These are phyloP conservation scores for Physocephala rufipes DNA, from an alignment of 2,888 invertebrate species.

Conservation along the genomic window DNA sequence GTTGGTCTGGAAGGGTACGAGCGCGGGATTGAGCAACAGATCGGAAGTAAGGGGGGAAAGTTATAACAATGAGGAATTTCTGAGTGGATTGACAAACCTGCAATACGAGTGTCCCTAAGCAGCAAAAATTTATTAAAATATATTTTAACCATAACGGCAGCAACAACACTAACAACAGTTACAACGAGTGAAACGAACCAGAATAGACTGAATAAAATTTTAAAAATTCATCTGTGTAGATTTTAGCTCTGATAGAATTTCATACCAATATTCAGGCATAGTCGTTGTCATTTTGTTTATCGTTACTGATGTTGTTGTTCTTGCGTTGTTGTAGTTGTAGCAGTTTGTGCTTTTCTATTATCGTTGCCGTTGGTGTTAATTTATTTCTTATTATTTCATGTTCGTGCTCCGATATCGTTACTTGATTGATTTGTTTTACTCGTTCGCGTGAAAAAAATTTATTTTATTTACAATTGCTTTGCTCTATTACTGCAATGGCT, in stretches of 20 bases:
- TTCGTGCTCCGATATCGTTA: background rate
- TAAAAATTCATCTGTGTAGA: slow-evolving; percentile 6
- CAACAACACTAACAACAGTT: background rate
- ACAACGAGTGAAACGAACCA: background rate
- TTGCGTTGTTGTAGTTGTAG: background rate
- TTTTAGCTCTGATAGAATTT: background rate
- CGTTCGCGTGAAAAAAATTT: background rate
- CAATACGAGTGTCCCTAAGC: background rate
- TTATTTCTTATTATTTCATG: background rate
- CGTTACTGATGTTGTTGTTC: background rate
- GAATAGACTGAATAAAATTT: background rate
- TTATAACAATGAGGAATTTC: too few species aligned
- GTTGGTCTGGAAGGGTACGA: background rate
- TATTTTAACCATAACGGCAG: background rate
- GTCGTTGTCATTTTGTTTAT: slow-evolving; percentile 5
- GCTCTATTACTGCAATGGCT: background rate
- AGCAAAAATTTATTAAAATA: background rate
- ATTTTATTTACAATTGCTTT: background rate
- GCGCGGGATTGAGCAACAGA: background rate
- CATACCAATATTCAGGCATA: slow-evolving; percentile 16
- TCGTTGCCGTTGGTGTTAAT: slow-evolving; percentile 14
- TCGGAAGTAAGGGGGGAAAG: background rate
- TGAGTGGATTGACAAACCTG: background rate
- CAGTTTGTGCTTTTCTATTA: background rate
- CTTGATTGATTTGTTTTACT: slow-evolving; percentile 28